Evolutionary conservation across 2,888 invertebrate species (phyloP).

Genomic region (Lycocerus yunnanus): DNA sequence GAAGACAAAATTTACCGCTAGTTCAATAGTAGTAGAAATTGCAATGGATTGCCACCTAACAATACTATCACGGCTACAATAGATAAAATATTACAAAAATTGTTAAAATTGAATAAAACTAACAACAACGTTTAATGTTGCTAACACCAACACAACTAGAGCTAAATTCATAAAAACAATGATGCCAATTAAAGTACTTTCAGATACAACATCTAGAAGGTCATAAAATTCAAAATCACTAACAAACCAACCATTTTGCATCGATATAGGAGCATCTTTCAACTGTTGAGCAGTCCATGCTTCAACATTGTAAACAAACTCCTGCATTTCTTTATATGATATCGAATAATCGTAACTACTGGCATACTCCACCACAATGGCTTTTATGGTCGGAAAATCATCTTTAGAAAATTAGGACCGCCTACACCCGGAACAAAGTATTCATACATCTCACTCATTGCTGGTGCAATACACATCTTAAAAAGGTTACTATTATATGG

Average conservation of each 20-base stretch:
- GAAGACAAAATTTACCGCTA: conserved; percentile 93
- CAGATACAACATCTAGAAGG: conserved; percentile 81
- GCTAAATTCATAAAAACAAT: conserved; percentile 80
- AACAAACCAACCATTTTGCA: too few relatives aligned
- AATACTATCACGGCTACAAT: conserved; percentile 80
- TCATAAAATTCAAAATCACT: conserved; percentile 91
- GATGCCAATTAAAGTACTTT: conserved; percentile 81
- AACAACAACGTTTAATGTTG: too few relatives aligned
- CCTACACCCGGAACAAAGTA: conserved; percentile 76
- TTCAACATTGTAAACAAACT: too few relatives aligned
- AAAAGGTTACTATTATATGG: too few relatives aligned
- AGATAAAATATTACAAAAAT: conserved; percentile 82
- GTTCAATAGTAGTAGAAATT: conserved; percentile 89
- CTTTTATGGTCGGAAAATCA: conserved; percentile 64
- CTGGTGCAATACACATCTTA: conserved; percentile 78
- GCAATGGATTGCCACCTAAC: conserved; percentile 92
- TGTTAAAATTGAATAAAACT: too few relatives aligned
- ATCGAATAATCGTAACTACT: conserved; percentile 82
- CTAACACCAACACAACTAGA: too few relatives aligned
- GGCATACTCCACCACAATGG: conserved; percentile 86
- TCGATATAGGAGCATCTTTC: too few relatives aligned
- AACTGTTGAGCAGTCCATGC: too few relatives aligned
- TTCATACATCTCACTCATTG: conserved; percentile 75
- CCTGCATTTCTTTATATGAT: too few relatives aligned
- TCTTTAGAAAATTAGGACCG: conserved; percentile 81